These are phyloP conservation scores for Aldabrachelys gigantea DNA, from an alignment of 2,113 vertebrate genomes.

Conservation along the genomic window DNA sequence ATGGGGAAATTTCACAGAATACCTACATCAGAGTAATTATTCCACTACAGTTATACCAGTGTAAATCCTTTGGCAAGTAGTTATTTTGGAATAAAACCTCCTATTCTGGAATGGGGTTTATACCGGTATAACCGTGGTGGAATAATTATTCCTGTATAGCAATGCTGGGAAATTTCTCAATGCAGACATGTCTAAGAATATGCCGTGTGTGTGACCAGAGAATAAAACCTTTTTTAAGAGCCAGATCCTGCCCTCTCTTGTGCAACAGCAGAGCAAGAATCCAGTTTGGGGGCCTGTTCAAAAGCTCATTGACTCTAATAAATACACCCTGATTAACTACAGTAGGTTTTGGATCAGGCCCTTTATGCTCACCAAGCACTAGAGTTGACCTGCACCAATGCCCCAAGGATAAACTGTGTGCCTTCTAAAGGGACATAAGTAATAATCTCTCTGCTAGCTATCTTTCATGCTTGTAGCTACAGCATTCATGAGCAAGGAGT, in stretches of 20 bases:
- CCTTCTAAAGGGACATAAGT: too few relatives aligned
- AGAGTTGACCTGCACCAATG: too few relatives aligned
- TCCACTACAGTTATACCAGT: rapidly evolving
- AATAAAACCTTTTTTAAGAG: background rate
- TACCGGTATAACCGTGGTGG: background rate
- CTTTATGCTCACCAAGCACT: background rate
- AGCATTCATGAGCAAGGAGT: background rate
- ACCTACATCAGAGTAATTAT: background rate
- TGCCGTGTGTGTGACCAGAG: background rate
- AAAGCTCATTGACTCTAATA: background rate
- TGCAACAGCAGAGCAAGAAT: background rate
- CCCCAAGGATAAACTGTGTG: too few relatives aligned
- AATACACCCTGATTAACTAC: background rate
- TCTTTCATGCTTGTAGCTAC: background rate
- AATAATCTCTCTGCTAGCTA: too few relatives aligned
- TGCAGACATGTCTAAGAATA: background rate
- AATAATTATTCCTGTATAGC: background rate
- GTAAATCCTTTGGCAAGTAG: too few relatives aligned
- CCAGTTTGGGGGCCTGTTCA: background rate
- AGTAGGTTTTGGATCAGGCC: background rate
- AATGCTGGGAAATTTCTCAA: rapidly evolving
- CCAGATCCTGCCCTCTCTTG: background rate
- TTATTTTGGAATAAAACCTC: too few relatives aligned
- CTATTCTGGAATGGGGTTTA: too few relatives aligned
- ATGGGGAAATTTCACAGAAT: background rate